These are phyloP conservation scores for Alauda arvensis DNA, from an alignment of 2,797 vertebrate genomes.

Conservation along the genomic window DNA sequence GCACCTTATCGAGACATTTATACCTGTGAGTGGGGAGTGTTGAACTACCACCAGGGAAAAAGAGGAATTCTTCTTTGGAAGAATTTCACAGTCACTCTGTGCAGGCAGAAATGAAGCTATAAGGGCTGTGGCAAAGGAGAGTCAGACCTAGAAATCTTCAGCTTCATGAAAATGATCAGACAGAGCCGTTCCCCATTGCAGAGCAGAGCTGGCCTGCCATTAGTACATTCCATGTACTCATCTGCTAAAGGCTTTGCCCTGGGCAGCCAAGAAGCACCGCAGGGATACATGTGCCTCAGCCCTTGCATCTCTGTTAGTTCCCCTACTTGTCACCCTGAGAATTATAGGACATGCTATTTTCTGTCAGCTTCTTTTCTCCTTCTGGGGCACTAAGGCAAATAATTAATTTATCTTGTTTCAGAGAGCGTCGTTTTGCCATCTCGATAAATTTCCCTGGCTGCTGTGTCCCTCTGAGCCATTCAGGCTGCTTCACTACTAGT, in stretches of 20 bases:
- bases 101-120: neutral
- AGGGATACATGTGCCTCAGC: neutral
- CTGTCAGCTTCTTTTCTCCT: slow-evolving; percentile 49
- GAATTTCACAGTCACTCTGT: neutral
- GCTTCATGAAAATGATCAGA: neutral
- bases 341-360: slow-evolving; percentile 32
- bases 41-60: neutral
- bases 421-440: slow-evolving; percentile 42
- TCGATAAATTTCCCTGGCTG: slow-evolving; percentile 3
- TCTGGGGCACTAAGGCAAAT: slow-evolving; percentile 15
- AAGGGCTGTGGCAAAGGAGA: neutral
- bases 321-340: slow-evolving; percentile 16
- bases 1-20: neutral
- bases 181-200: neutral
- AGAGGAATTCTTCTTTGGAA: neutral
- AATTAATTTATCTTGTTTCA: slow-evolving; percentile 55
- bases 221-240: neutral
- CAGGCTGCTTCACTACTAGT: neutral
- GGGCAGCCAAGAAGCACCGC: neutral
- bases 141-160: neutral
- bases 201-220: neutral
- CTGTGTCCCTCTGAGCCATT: neutral
- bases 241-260: neutral
- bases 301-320: slow-evolving; percentile 4
- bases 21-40: neutral